phyloP scores from a whole-genome alignment of 2,797 vertebrate genomes.

The Onychomys arenicola region DNA sequence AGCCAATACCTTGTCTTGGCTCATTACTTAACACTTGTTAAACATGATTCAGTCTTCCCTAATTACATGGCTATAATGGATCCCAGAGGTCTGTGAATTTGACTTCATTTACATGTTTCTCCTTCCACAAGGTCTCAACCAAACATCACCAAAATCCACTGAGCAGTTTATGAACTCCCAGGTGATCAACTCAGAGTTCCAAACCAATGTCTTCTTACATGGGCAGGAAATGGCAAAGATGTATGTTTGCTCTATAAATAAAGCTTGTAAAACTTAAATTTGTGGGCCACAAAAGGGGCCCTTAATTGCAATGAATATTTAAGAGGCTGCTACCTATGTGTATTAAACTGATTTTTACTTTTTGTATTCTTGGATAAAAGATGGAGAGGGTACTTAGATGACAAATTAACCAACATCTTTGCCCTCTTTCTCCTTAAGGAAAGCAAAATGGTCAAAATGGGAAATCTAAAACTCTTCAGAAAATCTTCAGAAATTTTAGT shows the following conservation, averaged over 20 bases:
- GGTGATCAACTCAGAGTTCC: constrained; percentile 33
- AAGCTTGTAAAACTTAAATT: constrained; percentile 31
- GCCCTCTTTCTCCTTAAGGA: not conserved
- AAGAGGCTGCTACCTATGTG: constrained; percentile 43
- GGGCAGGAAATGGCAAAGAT: not conserved
- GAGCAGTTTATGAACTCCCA: constrained; percentile 66
- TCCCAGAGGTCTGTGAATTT: constrained; percentile 85
- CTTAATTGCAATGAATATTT: constrained; percentile 30
- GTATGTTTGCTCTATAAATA: constrained; percentile 39
- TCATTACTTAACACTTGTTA: constrained; percentile 91
- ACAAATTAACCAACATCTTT: not conserved
- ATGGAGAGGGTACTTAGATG: not conserved
- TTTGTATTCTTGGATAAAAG: constrained; percentile 43
- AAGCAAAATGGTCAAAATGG: not conserved
- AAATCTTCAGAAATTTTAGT: not conserved
- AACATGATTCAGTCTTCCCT: constrained; percentile 87
- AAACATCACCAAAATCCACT: constrained; percentile 78
- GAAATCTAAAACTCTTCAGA: not conserved
- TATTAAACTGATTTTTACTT: constrained; percentile 48
- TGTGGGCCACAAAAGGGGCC: not conserved
- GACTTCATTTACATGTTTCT: constrained; percentile 87
- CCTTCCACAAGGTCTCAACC: constrained; percentile 86
- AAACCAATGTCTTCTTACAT: constrained; percentile 31
- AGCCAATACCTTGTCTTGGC: constrained; percentile 88
- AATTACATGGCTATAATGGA: constrained; percentile 86